Conservation (phyloP, 2,888 invertebrate genomes). For the Phyto melanocephala region DNA sequence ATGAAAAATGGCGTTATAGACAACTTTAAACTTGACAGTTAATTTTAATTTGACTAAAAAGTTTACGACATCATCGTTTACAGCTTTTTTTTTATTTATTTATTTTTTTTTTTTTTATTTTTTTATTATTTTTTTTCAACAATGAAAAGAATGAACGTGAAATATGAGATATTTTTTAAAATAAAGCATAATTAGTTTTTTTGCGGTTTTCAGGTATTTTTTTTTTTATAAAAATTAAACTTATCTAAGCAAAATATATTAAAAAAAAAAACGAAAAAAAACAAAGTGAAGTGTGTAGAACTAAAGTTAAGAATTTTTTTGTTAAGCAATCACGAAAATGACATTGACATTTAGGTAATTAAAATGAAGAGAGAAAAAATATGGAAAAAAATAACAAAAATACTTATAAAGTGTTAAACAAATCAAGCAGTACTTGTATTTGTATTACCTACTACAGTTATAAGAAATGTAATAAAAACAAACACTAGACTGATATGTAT, state of each 20-base stretch:
- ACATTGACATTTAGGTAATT: slow-evolving; percentile 42
- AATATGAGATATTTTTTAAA: slow-evolving; percentile 33
- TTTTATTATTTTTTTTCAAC: slow-evolving; percentile 7
- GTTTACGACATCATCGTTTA: not conserved
- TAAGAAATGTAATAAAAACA: not conserved
- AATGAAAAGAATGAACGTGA: slow-evolving; percentile 37
- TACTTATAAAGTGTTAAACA: not conserved
- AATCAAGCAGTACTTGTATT: not conserved
- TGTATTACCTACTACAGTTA: too few relatives aligned
- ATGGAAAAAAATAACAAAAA: not conserved
- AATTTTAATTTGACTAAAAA: not conserved
- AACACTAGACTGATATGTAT: too few relatives aligned
- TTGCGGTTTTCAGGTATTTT: not conserved
- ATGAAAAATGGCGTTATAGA: slow-evolving; percentile 11
- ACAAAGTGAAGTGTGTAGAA: not conserved
- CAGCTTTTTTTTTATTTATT: not conserved
- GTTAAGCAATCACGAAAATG: slow-evolving; percentile 34
- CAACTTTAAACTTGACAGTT: slow-evolving; percentile 12
- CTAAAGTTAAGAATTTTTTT: slow-evolving; percentile 12
- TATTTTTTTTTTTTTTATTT: not conserved
- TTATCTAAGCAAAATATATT: not conserved
- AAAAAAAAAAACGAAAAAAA: not conserved
- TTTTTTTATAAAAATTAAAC: not conserved
- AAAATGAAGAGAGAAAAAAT: not conserved
- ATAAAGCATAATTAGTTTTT: slow-evolving; percentile 33